Evolutionary conservation across 2,888 invertebrate genomes (phyloP).

Genomic region (Isotomurus palustris): DNA sequence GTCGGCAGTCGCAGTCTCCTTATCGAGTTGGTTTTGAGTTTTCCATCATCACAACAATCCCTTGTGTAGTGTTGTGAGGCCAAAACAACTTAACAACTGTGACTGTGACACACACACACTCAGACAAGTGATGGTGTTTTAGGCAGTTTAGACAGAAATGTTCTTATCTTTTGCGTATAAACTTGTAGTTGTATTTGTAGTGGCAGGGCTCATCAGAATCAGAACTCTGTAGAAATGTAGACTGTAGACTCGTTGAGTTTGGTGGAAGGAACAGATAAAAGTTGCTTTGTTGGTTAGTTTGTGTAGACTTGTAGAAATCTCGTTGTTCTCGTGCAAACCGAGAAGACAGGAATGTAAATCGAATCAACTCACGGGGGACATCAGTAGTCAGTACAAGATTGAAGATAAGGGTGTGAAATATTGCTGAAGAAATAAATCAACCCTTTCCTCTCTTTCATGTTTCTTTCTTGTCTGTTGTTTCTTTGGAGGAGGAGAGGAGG

Average conservation of each 20-base stretch:
- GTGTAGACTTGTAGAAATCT: background rate
- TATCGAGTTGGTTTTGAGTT: no score
- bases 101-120: no score
- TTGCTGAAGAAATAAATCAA: conserved; percentile 19
- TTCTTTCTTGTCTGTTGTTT: background rate
- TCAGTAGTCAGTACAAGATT: conserved; percentile 21
- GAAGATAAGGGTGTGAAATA: conserved; percentile 25
- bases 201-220: background rate
- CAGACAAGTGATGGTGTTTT: no score
- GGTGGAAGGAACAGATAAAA: background rate
- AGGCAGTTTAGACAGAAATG: no score
- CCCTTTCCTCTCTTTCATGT: background rate
- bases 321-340: background rate
- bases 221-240: background rate
- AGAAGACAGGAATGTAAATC: conserved; percentile 18
- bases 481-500: no score
- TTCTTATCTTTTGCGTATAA: no score
- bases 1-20: no score
- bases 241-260: background rate
- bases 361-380: conserved; percentile 21
- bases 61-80: no score
- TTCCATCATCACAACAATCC: no score
- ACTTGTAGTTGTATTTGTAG: background rate
- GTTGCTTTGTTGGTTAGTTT: no score
- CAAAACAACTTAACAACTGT: no score